These are phyloP conservation scores for Cyanistes caeruleus DNA, from an alignment of 2,113 vertebrate genomes.

Conservation along the genomic window DNA sequence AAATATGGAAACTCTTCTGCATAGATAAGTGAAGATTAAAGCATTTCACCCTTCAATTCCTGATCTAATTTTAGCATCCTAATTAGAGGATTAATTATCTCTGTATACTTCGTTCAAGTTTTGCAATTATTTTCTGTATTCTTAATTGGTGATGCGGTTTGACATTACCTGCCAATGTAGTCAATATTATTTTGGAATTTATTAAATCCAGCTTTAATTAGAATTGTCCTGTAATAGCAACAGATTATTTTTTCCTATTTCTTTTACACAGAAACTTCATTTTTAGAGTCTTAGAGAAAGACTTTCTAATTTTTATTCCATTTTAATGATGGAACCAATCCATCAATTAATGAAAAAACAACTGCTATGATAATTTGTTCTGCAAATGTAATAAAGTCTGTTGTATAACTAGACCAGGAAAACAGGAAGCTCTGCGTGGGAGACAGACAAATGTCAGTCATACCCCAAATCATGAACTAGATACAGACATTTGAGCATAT, in stretches of 20 bases:
- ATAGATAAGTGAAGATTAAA: background rate
- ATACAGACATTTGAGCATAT: background rate
- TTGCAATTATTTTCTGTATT: background rate
- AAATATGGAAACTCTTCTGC: background rate
- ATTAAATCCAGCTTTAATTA: background rate
- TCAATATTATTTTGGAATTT: slow-evolving; percentile 16
- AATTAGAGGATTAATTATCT: slow-evolving; percentile 35
- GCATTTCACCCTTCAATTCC: background rate
- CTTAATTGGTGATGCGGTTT: background rate
- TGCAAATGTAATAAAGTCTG: background rate
- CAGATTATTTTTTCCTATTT: background rate
- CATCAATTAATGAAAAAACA: background rate
- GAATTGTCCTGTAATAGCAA: background rate
- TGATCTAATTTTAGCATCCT: slow-evolving; percentile 15
- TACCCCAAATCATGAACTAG: background rate
- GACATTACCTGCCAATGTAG: background rate
- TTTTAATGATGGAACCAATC: background rate
- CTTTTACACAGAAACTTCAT: background rate
- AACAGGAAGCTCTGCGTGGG: background rate
- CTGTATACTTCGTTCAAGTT: background rate
- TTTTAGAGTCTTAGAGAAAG: background rate
- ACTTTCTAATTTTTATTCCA: background rate
- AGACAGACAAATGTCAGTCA: background rate
- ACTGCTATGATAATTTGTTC: background rate
- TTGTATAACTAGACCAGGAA: background rate